Evolutionary conservation across 2,113 vertebrate species (phyloP), one percentile per base, ranked within the genome.

Genomic region (Cyprinodon tularosa): DNA sequence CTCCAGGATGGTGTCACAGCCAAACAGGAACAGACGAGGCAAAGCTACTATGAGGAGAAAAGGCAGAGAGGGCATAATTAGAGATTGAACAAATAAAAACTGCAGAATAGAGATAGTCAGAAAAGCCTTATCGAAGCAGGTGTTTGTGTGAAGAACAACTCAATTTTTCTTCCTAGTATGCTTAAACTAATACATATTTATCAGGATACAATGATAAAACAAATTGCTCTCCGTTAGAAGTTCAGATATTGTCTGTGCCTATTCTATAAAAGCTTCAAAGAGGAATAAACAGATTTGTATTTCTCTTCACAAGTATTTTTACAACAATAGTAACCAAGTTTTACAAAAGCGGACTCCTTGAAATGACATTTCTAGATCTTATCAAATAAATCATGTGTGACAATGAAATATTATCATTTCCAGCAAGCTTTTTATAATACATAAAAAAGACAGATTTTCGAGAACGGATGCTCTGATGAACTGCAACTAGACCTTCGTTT

Each of bases 401-500:
- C 50, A 45, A 8, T 11, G 44, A 53, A 53, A 53, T 53, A 53
- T 53, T 53, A 17, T 20, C 17, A 8, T 53, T 20, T 53, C 5
- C 50, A 53, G 9, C 17, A n/a, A 3, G 7, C n/a, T 57, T 57
- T 8, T 57, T 57, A 3, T 9, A n/a, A n/a, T 8, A 9, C 7
- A 7, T 9, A 57, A 20, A 57, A 57, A 6, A 57, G n/a, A 57
- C 17, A 57, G 9, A 57, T 4, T 42, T 42, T 42, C 4, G 48
- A 53, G 48, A 53, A 17, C 1, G 47, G 4, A 14, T 48, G 74
- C 69, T 74, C 9, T 69, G 29, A 63, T 20, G 63, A 75, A 67
- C 29, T 68, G 12, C 17, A 78, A 78, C 64, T 72, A 22, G 62
- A 67, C 68, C 17, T n/a, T 22, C 69, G 45, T 61, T 42, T 45